phyloP scores from a whole-genome alignment of 2,113 vertebrate genomes.

The Stigmatopora nigra region DNA sequence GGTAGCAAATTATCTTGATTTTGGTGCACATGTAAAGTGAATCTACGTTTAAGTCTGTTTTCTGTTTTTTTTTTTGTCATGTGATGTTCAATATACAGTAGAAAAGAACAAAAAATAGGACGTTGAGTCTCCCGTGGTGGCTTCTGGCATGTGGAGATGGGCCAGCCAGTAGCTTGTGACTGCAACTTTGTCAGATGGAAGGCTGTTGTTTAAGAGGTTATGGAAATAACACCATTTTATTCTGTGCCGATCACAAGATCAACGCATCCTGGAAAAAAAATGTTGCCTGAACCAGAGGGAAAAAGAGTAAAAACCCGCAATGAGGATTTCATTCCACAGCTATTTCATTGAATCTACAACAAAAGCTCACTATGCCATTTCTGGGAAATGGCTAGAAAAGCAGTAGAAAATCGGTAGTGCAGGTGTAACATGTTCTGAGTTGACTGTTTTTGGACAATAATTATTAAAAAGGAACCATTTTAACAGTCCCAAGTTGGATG shows the following conservation, averaged over 20 bases:
- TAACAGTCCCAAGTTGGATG: constrained; percentile 8
- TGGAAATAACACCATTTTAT: constrained; percentile 59
- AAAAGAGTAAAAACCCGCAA: constrained; percentile 1
- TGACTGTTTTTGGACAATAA: constrained; percentile 28
- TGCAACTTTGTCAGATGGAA: constrained; percentile 55
- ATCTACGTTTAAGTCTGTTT: constrained; percentile 1
- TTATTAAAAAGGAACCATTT: constrained; percentile 27
- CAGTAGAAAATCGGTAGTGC: constrained; percentile 1
- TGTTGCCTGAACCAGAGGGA: constrained; percentile 13
- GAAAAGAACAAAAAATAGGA: constrained; percentile 21
- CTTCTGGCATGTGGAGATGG: constrained; percentile 60
- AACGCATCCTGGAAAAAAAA: constrained; percentile 12
- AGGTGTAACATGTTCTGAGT: constrained; percentile 19
- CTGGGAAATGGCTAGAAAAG: not conserved
- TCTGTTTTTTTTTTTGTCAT: constrained; percentile 27
- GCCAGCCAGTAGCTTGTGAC: constrained; percentile 70
- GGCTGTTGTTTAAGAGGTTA: constrained; percentile 68
- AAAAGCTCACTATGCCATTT: not conserved
- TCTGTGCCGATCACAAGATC: constrained; percentile 74
- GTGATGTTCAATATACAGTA: constrained; percentile 40
- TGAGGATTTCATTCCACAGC: not conserved
- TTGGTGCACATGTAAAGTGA: not conserved
- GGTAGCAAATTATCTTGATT: not conserved
- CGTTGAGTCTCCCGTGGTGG: constrained; percentile 42
- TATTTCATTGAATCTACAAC: not conserved